Evolutionary conservation across 2,113 vertebrate genomes (phyloP).

Genomic region (Cephalopterus ornatus): DNA sequence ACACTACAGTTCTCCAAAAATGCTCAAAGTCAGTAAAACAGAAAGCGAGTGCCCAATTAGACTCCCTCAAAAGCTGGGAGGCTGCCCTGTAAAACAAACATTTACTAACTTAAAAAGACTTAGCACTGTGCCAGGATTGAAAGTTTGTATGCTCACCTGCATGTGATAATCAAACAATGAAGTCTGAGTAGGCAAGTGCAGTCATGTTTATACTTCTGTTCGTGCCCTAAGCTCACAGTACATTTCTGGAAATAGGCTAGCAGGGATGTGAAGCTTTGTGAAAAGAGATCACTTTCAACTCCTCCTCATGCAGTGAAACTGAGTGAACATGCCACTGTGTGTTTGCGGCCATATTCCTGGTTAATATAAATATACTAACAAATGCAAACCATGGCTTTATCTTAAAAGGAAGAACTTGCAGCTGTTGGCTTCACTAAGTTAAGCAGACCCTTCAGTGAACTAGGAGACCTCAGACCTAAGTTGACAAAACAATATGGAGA

Average conservation of each 20-base stretch:
- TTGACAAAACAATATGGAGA: not conserved
- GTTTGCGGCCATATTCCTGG: not conserved
- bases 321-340: not conserved
- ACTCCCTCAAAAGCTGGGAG: not conserved
- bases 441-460: not conserved
- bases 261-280: not conserved
- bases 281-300: not conserved
- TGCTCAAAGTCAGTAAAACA: not conserved
- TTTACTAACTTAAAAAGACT: not conserved
- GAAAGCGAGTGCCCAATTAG: not conserved
- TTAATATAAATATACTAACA: not conserved
- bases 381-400: not conserved
- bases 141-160: not conserved
- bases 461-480: not conserved
- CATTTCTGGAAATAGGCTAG: not conserved
- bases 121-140: not conserved
- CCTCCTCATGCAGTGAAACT: not conserved
- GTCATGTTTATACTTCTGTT: not conserved
- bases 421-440: not conserved
- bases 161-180: rapidly evolving
- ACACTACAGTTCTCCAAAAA: not conserved
- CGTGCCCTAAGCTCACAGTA: not conserved
- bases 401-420: not conserved
- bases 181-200: not conserved
- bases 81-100: not conserved